Percentiles rank a stretch among this genome's conserved stretches.
phyloP scores from a whole-genome alignment of 2,797 vertebrate genomes.

The Eleutherodactylus coqui region DNA sequence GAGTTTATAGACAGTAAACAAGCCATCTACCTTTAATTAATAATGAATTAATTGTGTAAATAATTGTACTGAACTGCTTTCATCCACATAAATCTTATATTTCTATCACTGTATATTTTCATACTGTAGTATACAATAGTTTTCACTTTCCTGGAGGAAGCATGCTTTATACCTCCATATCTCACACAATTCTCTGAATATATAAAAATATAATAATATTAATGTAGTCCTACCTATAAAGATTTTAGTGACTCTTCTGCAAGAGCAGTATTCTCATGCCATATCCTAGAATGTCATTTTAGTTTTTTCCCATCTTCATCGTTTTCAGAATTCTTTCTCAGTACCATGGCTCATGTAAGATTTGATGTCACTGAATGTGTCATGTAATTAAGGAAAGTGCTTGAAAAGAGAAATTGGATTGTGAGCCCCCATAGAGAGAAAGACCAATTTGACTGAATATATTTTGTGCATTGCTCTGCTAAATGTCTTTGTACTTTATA shows the following conservation, averaged over 20 bases:
- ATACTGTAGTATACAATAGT: neutral
- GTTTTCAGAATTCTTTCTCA: neutral
- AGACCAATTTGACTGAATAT: neutral
- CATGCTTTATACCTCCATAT: neutral
- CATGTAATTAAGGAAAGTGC: constrained; percentile 18
- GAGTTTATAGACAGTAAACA: neutral
- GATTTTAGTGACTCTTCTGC: neutral
- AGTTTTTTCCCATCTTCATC: neutral
- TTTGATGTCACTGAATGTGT: neutral
- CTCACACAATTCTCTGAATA: neutral
- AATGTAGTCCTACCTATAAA: neutral
- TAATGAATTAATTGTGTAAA: neutral
- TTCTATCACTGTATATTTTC: neutral
- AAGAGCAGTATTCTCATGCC: neutral
- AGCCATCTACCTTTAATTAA: neutral
- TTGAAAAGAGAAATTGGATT: neutral
- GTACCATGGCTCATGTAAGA: neutral
- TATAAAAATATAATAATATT: constrained; percentile 2
- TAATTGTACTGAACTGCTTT: neutral
- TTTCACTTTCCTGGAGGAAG: neutral
- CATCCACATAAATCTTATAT: neutral
- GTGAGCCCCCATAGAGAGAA: constrained; percentile 5
- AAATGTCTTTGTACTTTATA: neutral
- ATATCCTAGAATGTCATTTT: neutral
- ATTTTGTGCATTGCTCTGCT: neutral